These are phyloP conservation scores for Prolemur simus DNA, from an alignment of 2,113 vertebrate genomes.

Conservation along the genomic window DNA sequence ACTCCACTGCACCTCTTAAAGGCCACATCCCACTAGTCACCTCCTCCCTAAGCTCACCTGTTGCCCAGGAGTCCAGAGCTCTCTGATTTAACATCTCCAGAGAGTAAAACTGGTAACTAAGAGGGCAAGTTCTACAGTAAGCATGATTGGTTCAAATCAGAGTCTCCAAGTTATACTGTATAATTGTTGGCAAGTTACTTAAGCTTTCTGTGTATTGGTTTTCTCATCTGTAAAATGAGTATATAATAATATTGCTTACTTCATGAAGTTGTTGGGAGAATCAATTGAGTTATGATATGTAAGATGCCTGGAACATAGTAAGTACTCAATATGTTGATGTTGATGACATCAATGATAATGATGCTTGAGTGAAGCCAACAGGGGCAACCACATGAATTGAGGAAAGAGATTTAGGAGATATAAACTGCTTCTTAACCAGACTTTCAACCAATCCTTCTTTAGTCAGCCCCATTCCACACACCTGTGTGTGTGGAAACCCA, in stretches of 20 bases:
- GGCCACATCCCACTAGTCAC: neutral
- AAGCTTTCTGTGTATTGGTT: slow-evolving; percentile 2
- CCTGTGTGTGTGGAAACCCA: neutral
- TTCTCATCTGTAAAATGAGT: neutral
- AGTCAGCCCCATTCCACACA: neutral
- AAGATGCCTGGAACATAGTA: neutral
- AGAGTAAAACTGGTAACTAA: slow-evolving; percentile 1
- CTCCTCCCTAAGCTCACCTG: neutral
- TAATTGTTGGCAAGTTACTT: neutral
- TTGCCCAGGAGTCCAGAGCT: neutral
- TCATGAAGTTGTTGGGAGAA: neutral
- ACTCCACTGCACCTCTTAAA: neutral
- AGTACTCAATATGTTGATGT: neutral
- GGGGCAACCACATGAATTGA: neutral
- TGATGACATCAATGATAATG: neutral
- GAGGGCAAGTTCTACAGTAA: neutral
- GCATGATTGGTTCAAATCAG: neutral
- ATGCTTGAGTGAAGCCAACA: neutral
- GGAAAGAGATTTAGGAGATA: neutral
- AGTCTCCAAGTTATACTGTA: neutral
- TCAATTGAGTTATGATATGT: neutral
- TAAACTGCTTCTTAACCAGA: neutral
- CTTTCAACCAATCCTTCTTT: neutral
- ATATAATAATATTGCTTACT: slow-evolving; percentile 3
- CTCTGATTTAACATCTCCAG: neutral